These are phyloP conservation scores for Phorcus lineatus DNA, from an alignment of 2,888 invertebrate genomes.

Conservation along the genomic window DNA sequence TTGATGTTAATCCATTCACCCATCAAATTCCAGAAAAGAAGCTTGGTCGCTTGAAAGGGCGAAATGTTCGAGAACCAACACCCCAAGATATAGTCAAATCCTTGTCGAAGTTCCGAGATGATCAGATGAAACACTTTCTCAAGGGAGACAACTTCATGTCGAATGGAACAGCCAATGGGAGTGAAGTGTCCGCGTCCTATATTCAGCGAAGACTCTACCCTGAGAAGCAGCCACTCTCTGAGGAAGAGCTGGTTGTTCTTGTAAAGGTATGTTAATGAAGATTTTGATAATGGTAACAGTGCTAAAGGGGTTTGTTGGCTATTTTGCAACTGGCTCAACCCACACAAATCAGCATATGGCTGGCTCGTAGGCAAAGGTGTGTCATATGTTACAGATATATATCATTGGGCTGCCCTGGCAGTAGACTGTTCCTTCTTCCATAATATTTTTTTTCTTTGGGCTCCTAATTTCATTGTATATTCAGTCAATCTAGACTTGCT, in stretches of 20 bases:
- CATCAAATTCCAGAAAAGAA: conserved; percentile 32
- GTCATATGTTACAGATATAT: no score
- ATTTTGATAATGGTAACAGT: no score
- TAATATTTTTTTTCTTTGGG: no score
- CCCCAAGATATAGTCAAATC: conserved; percentile 42
- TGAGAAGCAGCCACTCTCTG: conserved; percentile 37
- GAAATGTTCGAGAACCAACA: conserved; percentile 30
- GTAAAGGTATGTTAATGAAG: conserved; percentile 15
- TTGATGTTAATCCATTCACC: no score
- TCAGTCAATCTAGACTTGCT: no score
- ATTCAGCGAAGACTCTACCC: conserved; percentile 39
- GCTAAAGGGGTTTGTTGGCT: no score
- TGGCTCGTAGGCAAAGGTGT: no score
- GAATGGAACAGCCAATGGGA: not conserved
- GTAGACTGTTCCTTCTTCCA: no score
- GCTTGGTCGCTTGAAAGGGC: conserved; percentile 31
- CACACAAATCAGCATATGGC: no score
- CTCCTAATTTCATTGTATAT: no score
- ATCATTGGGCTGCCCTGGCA: no score
- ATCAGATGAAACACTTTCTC: conserved; percentile 41
- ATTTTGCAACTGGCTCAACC: no score
- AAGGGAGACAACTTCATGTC: conserved; percentile 4
- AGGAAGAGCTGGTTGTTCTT: conserved; percentile 38
- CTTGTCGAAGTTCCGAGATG: conserved; percentile 35
- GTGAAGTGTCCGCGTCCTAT: conserved; percentile 20